phyloP scores from a whole-genome alignment of 2,113 vertebrate species.

The Tilapia sparmanii region DNA sequence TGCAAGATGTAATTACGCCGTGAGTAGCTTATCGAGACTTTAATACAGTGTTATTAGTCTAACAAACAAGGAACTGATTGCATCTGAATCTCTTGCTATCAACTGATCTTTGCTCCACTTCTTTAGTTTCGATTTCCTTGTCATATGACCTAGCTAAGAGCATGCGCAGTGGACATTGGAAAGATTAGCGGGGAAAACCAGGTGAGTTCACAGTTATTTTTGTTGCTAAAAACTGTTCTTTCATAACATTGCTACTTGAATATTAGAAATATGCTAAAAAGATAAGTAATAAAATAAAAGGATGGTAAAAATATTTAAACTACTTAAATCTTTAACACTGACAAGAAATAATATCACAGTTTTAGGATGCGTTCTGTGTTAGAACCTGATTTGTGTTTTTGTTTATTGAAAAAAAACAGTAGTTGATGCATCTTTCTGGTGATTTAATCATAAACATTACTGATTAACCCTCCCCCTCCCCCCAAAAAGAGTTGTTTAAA shows the following conservation, averaged over 20 bases:
- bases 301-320: neutral
- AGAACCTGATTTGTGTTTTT: neutral
- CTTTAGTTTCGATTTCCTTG: conserved; percentile 24
- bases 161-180: neutral
- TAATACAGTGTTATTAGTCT: neutral
- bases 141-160: neutral
- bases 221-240: neutral
- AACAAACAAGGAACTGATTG: neutral
- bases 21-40: neutral
- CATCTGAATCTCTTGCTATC: fast-evolving
- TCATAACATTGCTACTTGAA: neutral
- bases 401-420: neutral
- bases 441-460: neutral
- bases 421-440: neutral
- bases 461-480: neutral
- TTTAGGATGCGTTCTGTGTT: neutral
- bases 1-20: fast-evolving
- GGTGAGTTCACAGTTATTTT: neutral
- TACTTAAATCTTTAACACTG: neutral
- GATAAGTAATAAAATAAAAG: neutral
- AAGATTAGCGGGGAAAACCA: neutral
- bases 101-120: neutral
- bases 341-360: neutral
- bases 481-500: neutral
- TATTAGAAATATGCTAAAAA: neutral